A percentile compares a stretch with the other conserved stretches of the same genome.
Evolutionary conservation across 2,797 vertebrate species (phyloP).

Genomic region (Malurus leucopterus): DNA sequence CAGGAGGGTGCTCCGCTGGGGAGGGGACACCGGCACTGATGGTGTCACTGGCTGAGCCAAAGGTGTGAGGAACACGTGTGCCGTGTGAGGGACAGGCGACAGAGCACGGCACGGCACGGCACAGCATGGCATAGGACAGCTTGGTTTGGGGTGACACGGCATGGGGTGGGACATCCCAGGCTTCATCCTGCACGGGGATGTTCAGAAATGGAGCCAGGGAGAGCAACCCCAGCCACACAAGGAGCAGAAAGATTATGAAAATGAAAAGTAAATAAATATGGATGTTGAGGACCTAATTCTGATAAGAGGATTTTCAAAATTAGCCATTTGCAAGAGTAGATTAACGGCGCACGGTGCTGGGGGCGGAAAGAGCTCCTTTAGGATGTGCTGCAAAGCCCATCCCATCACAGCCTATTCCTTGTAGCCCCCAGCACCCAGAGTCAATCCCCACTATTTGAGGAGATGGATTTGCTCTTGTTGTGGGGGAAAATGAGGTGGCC

Average conservation of each 20-base stretch:
- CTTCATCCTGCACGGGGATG: neutral
- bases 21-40: rapidly evolving
- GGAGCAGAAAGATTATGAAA: constrained; percentile 60
- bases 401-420: neutral
- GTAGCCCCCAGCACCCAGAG: neutral
- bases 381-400: constrained; percentile 25
- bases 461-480: constrained; percentile 34
- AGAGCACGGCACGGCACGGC: neutral
- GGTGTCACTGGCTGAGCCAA: neutral
- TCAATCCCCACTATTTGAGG: constrained; percentile 3
- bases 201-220: neutral
- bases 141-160: neutral
- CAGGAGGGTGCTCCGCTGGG: rapidly evolving
- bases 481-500: neutral
- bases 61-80: neutral
- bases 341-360: constrained; percentile 43
- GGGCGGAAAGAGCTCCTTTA: constrained; percentile 46
- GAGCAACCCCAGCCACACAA: neutral
- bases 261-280: constrained; percentile 77
- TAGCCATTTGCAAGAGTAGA: constrained; percentile 75
- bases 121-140: too few species aligned
- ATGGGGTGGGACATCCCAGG: rapidly evolving
- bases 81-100: neutral
- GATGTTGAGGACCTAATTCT: constrained; percentile 74
- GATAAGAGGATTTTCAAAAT: constrained; percentile 80